Evolutionary conservation across 1,140 invertebrate species (phyloP).

Genomic region (Achroia grisella): DNA sequence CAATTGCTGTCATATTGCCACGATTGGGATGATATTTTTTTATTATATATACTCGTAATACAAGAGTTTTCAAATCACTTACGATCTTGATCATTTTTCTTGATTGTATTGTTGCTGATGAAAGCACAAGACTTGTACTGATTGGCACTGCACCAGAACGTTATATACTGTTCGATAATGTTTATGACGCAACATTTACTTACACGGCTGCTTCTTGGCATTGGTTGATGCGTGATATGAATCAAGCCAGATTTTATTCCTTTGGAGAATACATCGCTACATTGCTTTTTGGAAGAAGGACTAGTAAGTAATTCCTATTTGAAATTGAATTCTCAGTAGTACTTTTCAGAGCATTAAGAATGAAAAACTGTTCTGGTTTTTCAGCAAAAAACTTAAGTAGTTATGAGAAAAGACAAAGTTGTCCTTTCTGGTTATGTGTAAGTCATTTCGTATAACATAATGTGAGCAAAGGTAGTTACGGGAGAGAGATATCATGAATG

Average conservation of each 20-base stretch:
- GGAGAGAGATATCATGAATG: no score
- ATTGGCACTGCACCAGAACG: slow-evolving; percentile 11
- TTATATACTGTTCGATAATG: slow-evolving; percentile 36
- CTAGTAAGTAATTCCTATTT: neutral
- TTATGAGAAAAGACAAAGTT: no score
- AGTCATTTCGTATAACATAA: no score
- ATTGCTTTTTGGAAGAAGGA: neutral
- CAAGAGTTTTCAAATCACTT: slow-evolving; percentile 19
- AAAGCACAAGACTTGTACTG: slow-evolving; percentile 34
- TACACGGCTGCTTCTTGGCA: slow-evolving; percentile 43
- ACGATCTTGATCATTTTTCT: slow-evolving; percentile 65
- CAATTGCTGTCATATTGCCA: no score
- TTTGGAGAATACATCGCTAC: slow-evolving; percentile 16
- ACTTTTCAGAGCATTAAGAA: no score
- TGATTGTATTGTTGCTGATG: slow-evolving; percentile 30
- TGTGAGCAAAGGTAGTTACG: no score
- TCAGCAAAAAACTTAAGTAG: no score
- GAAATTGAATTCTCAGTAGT: neutral
- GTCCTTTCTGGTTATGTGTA: no score
- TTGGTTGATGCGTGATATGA: slow-evolving; percentile 52
- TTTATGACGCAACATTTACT: slow-evolving; percentile 28
- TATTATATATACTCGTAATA: no score
- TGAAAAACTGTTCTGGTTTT: no score
- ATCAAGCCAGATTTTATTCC: slow-evolving; percentile 22
- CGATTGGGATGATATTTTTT: no score